phyloP scores from a whole-genome alignment of 2,113 vertebrate genomes.

The Grantiella picta region DNA sequence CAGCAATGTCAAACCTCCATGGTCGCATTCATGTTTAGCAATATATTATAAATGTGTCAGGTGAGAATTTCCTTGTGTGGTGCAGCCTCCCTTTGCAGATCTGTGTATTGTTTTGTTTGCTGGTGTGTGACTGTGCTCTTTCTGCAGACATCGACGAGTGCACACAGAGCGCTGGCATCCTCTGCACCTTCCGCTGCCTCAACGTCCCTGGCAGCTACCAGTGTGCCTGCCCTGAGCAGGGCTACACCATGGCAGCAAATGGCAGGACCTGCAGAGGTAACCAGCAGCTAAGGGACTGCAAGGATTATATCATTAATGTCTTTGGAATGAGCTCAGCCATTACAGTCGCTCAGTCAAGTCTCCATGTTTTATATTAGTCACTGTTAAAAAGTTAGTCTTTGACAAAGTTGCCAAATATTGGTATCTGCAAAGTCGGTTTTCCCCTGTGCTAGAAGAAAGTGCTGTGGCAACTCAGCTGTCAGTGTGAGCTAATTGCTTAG shows the following conservation, averaged over 20 bases:
- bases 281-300: neutral
- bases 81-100: neutral
- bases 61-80: neutral
- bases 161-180: conserved; percentile 81
- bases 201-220: conserved; percentile 91
- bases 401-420: neutral
- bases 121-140: neutral
- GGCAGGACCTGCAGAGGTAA: conserved; percentile 90
- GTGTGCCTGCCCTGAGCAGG: conserved; percentile 86
- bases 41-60: neutral
- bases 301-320: fast-evolving
- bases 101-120: neutral
- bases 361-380: neutral
- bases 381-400: neutral
- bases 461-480: neutral
- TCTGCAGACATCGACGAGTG: conserved; percentile 91
- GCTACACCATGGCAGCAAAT: conserved; percentile 85
- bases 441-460: neutral
- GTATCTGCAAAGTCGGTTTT: neutral
- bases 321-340: neutral
- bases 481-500: neutral
- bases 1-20: neutral
- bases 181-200: conserved; percentile 89
- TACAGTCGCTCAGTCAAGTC: neutral
- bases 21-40: neutral